A percentile compares a stretch with the other conserved stretches of the same genome.
These are phyloP conservation scores for Elaphurus davidianus DNA, from an alignment of 2,113 vertebrate genomes.

Conservation along the genomic window DNA sequence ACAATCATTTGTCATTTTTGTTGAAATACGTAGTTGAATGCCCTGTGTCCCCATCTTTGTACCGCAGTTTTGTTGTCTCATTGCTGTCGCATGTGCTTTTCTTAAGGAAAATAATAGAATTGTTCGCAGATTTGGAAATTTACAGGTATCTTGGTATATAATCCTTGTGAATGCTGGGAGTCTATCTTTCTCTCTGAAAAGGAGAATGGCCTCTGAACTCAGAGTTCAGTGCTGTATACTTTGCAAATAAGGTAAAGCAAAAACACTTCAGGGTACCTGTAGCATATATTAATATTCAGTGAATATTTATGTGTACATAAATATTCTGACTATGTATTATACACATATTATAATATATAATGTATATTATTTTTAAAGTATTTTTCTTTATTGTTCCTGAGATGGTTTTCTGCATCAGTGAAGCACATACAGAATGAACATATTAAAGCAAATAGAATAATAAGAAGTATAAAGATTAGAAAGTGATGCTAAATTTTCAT, in stretches of 20 bases:
- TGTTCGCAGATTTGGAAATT: background rate
- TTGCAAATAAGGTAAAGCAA: background rate
- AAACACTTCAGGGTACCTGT: background rate
- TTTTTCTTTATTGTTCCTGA: background rate
- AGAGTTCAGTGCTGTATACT: background rate
- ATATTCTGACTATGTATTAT: background rate
- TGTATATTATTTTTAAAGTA: background rate
- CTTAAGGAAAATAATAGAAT: background rate
- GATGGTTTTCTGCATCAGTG: background rate
- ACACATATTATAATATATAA: background rate
- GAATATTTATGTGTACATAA: background rate
- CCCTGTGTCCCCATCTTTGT: background rate
- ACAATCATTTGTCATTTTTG: background rate
- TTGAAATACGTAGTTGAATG: background rate
- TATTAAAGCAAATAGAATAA: background rate
- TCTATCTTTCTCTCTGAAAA: background rate
- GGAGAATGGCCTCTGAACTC: background rate
- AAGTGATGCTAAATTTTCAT: background rate
- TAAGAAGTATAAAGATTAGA: background rate
- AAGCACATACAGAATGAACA: background rate
- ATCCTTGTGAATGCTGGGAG: background rate
- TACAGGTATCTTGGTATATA: background rate
- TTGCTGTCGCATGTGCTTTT: background rate
- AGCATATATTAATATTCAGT: background rate
- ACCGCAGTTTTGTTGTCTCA: background rate